Evolutionary conservation across 2,113 vertebrate genomes (phyloP), one percentile per base, ranked within the genome.

Genomic region (Dryoscopus gambensis): DNA sequence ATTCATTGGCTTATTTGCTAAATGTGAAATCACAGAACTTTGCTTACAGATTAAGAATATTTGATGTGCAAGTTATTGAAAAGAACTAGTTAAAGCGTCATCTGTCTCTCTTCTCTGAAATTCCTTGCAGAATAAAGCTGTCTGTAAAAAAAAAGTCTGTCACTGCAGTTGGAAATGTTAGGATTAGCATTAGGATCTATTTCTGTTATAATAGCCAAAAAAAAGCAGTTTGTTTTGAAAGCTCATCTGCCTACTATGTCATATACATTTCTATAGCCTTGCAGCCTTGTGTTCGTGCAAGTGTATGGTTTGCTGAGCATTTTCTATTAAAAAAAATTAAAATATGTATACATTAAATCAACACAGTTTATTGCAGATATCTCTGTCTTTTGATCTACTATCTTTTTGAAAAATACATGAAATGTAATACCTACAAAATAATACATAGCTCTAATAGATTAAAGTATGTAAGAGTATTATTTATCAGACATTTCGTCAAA

Each of bases 401-500:
- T 49, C 7, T 71, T 87, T 63, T 18, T 3, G 7, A 55, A 88
- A 80, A 81, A 71, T 47, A 30, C 4, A 17, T 24, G 11, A 55
- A n/a, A 90, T 85, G 35, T 42, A 83, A 31, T 52, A 33, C 19
- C n/a, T 93, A n/a, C 63, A 83, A 90, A 93, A 57, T 65, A 44
- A 76, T 59, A 50, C 17, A n/a, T 27, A 53, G 49, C 47, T 80
- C 24, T 53, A 74, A 55, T 55, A 93, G 70, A 62, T 88, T 89
- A 50, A 70, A 82, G 50, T 53, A 57, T 81, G 20, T 70, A 74
- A 84, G 56, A 63, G 39, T 75, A 95, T 74, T 91, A 37, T 78
- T 93, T 89, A 89, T 83, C 31, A 80, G 78, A 67, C 33, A 40
- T 86, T 91, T 90, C 4, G 18, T 90, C 75, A 90, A 63, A 88